Evolutionary conservation across 2,888 invertebrate genomes (phyloP), one percentile per base, ranked within the genome.

Genomic region (Rhingia rostrata): DNA sequence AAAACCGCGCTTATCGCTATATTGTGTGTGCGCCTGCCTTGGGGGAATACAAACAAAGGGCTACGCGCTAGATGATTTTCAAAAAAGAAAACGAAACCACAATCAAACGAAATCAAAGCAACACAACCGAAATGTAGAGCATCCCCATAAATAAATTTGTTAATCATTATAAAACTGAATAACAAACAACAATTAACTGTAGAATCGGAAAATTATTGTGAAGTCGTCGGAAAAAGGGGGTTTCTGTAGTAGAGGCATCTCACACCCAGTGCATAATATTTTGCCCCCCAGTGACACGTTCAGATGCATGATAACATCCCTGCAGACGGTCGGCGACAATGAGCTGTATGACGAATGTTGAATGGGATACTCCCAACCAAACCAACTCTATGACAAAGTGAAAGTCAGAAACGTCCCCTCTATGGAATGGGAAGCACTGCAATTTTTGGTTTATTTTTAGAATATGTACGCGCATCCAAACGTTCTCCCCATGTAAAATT

Each of bases 61-160:
- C 35, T 54, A 41, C 4, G 41, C 66, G 30, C 39, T 43, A 58
- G 43, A 64, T 58, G 10, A 30, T 58, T 49, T 32, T 49, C 4
- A 37, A 39, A 58, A n/a, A 9, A 51, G 53, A 12, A 72, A 69
- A 80, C 63, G 22, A 22, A 22, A 22, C 22, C 22, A 22, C 22
- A 22, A 22, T 22, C 22, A 22, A 22, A 22, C 22, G 22, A 22
- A 81, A 58, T 63, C 56, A 66, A 63, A 60, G 32, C 69, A 58
- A 51, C 32, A 37, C 49, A 39, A 51, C 54, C 64, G 4, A 81
- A 82, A 30, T 70, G 60, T 49, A 22, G 81, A 60, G 30, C 81
- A 77, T 70, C 58, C 39, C 63, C 74, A 80, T 74, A 67, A 74
- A 63, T 66, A 56, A 61, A 37, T 78, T 78, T 66, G 64, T 66